Percentiles rank a stretch among this genome's conserved stretches.
phyloP scores from a whole-genome alignment of 2,113 vertebrate species.

The Speoplatyrhinus poulsoni region DNA sequence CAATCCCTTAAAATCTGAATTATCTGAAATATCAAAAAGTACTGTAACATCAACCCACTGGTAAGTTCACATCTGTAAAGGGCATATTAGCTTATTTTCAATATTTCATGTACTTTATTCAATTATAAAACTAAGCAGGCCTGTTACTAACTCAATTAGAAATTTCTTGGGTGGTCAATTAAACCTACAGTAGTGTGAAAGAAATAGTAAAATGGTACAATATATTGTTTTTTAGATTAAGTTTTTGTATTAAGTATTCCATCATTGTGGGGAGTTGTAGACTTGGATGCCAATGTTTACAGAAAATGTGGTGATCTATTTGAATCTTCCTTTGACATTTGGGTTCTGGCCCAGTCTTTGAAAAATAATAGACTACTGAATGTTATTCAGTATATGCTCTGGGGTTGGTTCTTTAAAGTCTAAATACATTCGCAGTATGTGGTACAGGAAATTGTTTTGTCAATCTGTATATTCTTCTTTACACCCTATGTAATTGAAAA shows the following conservation, averaged over 20 bases:
- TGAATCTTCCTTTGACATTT: conserved; percentile 27
- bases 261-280: conserved; percentile 4
- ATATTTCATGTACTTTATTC: conserved; percentile 33
- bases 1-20: too few relatives aligned
- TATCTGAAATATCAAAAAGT: too few relatives aligned
- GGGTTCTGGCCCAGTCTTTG: conserved; percentile 28
- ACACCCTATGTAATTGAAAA: too few relatives aligned
- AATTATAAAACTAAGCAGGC: conserved; percentile 34
- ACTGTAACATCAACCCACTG: neutral
- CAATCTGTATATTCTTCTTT: too few relatives aligned
- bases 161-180: conserved; percentile 21
- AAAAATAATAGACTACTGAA: conserved; percentile 24
- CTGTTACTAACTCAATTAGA: conserved; percentile 27
- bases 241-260: conserved; percentile 10
- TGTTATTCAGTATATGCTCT: conserved; percentile 10
- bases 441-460: too few relatives aligned
- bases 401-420: conserved; percentile 7
- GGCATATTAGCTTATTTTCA: neutral
- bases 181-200: conserved; percentile 9
- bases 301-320: conserved; percentile 15
- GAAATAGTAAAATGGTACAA: conserved; percentile 7
- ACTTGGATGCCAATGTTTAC: neutral
- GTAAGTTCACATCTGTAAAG: conserved; percentile 7
- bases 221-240: conserved; percentile 6
- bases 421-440: neutral